phyloP scores from a whole-genome alignment of 2,888 invertebrate species.

The Apamea anceps region DNA sequence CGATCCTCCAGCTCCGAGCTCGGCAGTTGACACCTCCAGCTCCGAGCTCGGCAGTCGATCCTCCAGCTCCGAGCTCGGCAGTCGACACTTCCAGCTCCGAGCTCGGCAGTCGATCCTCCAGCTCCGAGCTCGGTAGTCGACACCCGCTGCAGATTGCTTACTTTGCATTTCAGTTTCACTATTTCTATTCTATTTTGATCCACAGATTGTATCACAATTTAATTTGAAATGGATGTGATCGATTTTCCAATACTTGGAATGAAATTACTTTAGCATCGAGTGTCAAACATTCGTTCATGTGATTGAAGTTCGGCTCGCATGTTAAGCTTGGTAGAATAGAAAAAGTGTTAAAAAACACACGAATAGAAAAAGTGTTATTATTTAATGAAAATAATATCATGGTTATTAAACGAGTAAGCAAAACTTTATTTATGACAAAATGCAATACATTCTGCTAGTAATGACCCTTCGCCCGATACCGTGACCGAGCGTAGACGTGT shows the following conservation, averaged over 20 bases:
- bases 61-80: background rate
- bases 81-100: background rate
- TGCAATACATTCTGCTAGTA: too few relatives aligned
- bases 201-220: too few relatives aligned
- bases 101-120: background rate
- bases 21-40: background rate
- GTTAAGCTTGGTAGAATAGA: background rate
- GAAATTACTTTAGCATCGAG: too few relatives aligned
- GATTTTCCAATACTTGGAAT: too few relatives aligned
- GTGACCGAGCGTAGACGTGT: too few relatives aligned
- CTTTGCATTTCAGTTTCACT: slow-evolving; percentile 5
- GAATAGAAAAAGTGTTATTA: background rate
- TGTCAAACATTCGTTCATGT: background rate
- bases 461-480: too few relatives aligned
- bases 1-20: background rate
- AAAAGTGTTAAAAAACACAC: background rate
- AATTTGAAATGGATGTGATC: too few relatives aligned
- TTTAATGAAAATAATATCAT: too few relatives aligned
- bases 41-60: too few relatives aligned
- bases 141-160: slow-evolving; percentile 7
- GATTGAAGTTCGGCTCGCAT: slow-evolving; percentile 4
- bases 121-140: background rate
- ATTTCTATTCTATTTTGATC: too few relatives aligned
- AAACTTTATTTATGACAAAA: too few relatives aligned
- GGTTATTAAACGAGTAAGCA: too few relatives aligned